Percentiles rank a stretch among this genome's conserved stretches.
Conservation (phyloP, 1,140 invertebrate species). For the Copidosoma floridanum region DNA sequence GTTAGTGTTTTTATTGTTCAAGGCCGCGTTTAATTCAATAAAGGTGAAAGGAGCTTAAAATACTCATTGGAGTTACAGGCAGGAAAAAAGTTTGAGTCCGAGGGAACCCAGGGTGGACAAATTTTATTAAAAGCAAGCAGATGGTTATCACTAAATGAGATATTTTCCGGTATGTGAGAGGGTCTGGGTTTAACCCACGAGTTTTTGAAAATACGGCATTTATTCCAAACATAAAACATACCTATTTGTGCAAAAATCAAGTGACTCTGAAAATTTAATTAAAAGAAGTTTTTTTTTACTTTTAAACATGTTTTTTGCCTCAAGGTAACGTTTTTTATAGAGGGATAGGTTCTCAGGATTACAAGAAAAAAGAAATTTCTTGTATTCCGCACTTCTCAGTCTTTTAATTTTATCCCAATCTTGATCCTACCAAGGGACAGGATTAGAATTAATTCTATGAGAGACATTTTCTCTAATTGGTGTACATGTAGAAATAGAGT, state of each 20-base stretch:
- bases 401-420: constrained; percentile 8
- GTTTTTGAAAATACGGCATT: too few species aligned
- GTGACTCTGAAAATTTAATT: too few species aligned
- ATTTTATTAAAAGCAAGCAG: too few species aligned
- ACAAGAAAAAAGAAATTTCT: background rate
- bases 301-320: background rate
- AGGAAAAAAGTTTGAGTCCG: background rate
- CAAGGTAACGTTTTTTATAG: constrained; percentile 2
- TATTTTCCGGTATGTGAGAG: too few species aligned
- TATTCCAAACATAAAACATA: too few species aligned
- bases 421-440: constrained; percentile 1
- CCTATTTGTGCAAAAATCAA: too few species aligned
- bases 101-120: too few species aligned
- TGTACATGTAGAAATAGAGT: background rate
- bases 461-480: background rate
- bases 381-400: background rate
- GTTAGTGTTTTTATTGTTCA: background rate
- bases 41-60: background rate
- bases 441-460: background rate
- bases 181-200: too few species aligned
- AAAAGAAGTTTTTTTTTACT: background rate
- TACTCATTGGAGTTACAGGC: background rate
- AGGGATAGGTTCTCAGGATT: background rate
- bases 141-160: too few species aligned
- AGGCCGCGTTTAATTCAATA: background rate